Conservation (phyloP, 1,140 invertebrate species). For the Wiebesia pumilae region DNA sequence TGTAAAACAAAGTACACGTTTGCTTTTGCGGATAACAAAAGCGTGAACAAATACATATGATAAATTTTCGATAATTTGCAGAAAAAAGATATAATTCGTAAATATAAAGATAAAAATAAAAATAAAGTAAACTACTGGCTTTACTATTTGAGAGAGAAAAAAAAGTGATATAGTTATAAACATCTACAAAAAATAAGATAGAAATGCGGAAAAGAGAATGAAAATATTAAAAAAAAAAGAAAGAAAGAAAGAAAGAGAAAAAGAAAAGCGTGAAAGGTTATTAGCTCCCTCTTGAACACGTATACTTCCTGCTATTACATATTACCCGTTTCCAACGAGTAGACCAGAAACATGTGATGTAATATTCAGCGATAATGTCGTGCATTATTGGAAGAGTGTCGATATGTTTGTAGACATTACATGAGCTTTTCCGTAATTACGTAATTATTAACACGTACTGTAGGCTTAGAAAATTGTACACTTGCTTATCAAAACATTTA, state of each 20-base stretch:
- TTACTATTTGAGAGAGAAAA: not conserved
- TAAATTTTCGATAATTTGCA: not conserved
- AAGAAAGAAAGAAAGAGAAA: not conserved
- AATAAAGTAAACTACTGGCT: not conserved
- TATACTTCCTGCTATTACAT: slow-evolving; percentile 8
- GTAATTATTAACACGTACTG: too few relatives aligned
- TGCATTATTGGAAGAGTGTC: not conserved
- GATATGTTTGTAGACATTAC: not conserved
- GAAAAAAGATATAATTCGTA: not conserved
- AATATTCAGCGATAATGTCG: slow-evolving; percentile 36
- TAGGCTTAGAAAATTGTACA: too few relatives aligned
- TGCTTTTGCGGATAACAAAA: not conserved
- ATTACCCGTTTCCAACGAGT: slow-evolving; percentile 11
- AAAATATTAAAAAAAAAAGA: slow-evolving; percentile 17
- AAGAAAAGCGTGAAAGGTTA: slow-evolving; percentile 17
- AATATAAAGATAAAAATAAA: slow-evolving; percentile 27
- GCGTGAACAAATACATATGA: not conserved
- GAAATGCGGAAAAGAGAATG: not conserved
- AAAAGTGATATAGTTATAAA: not conserved
- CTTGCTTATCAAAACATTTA: too few relatives aligned
- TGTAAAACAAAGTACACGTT: not conserved
- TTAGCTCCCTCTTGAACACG: slow-evolving; percentile 10
- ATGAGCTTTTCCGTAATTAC: not conserved
- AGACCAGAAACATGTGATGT: slow-evolving; percentile 26
- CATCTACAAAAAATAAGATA: not conserved